phyloP scores from a whole-genome alignment of 1,140 invertebrate genomes.

The Apis laboriosa region DNA sequence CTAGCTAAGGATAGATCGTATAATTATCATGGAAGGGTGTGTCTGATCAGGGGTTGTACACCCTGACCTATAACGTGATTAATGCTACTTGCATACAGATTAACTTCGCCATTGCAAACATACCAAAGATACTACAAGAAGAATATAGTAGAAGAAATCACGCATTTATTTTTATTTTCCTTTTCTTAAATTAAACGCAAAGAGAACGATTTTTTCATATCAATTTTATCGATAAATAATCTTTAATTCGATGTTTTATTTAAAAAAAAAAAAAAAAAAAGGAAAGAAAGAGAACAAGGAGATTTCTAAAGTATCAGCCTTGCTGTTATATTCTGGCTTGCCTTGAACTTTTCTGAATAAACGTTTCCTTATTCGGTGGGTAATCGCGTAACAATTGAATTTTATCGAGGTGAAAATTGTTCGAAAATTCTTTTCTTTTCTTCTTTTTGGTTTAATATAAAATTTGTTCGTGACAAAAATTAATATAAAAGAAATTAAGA shows the following conservation, averaged over 20 bases:
- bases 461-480: no score
- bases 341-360: constrained; percentile 16
- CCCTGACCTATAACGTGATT: constrained; percentile 35
- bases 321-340: background rate
- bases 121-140: background rate
- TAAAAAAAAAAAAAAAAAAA: background rate
- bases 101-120: background rate
- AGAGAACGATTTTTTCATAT: no score
- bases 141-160: background rate
- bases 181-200: no score
- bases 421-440: no score
- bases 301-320: background rate
- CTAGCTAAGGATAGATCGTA: constrained; percentile 47
- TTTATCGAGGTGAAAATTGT: background rate
- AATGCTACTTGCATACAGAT: constrained; percentile 4
- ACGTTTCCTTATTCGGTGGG: background rate
- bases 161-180: no score
- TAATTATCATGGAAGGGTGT: constrained; percentile 52
- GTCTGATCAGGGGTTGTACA: background rate
- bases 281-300: background rate
- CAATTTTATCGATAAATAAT: no score
- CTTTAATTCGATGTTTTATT: no score
- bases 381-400: background rate
- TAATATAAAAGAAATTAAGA: no score
- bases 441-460: no score